phyloP scores from a whole-genome alignment of 1,140 invertebrate genomes.

The Saccostrea cuccullata region DNA sequence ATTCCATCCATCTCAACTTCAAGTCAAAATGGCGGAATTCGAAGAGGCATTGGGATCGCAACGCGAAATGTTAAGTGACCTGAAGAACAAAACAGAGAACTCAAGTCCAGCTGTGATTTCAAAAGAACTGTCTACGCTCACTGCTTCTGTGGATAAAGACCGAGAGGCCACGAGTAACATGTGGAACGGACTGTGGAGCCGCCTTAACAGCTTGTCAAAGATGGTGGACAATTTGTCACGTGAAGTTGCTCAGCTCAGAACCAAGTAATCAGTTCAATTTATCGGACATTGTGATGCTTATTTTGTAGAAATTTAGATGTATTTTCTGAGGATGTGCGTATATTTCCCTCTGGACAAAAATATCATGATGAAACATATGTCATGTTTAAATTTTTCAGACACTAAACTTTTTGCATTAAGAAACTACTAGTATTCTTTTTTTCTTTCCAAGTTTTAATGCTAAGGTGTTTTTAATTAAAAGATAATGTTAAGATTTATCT shows the following conservation, averaged over 20 bases:
- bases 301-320: no score
- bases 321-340: no score
- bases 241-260: background rate
- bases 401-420: no score
- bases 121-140: background rate
- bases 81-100: background rate
- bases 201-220: background rate
- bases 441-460: no score
- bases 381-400: no score
- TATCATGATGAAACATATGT: no score
- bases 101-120: background rate
- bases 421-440: no score
- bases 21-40: background rate
- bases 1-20: background rate
- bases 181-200: background rate
- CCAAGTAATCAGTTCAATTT: background rate
- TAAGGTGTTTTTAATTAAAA: no score
- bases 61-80: background rate
- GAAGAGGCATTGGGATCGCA: background rate
- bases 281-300: no score
- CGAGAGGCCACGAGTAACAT: background rate
- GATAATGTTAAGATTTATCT: no score
- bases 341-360: no score
- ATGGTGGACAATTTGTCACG: background rate
- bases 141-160: background rate